Percentiles rank a stretch among this genome's conserved stretches.
Conservation (phyloP, 2,797 vertebrate species). For the Enteromius fasciolatus region DNA sequence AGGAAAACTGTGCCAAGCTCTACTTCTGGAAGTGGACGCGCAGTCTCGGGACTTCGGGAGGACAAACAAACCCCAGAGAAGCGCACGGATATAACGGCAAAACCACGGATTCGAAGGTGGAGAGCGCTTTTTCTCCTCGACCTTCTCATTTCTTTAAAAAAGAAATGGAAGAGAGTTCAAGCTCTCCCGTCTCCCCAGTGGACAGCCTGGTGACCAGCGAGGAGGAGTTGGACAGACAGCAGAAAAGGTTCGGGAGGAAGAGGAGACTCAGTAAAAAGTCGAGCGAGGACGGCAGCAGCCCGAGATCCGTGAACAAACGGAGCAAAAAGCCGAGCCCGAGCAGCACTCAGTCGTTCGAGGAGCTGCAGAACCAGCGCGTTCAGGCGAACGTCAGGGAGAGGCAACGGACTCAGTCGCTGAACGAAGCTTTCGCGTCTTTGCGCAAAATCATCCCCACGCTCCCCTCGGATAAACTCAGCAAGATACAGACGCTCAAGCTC, state of each 20-base stretch:
- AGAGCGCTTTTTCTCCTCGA: constrained; percentile 72
- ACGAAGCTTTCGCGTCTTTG: constrained; percentile 83
- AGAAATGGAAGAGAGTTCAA: constrained; percentile 85
- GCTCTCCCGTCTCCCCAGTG: constrained; percentile 81
- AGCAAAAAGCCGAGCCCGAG: constrained; percentile 78
- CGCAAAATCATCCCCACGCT: constrained; percentile 86
- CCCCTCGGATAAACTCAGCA: constrained; percentile 85
- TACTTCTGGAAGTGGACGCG: constrained; percentile 41
- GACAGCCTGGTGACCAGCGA: constrained; percentile 84
- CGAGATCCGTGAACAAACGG: constrained; percentile 71
- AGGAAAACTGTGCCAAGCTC: constrained; percentile 69
- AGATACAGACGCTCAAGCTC: constrained; percentile 85
- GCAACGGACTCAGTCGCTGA: constrained; percentile 84
- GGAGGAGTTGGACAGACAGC: constrained; percentile 82
- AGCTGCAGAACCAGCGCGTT: constrained; percentile 85
- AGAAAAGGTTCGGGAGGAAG: constrained; percentile 76
- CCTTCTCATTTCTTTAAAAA: constrained; percentile 79
- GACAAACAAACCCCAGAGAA: background rate
- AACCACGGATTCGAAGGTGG: constrained; percentile 79
- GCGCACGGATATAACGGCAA: constrained; percentile 69
- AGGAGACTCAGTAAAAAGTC: constrained; percentile 80
- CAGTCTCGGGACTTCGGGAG: constrained; percentile 34
- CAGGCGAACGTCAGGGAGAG: constrained; percentile 83
- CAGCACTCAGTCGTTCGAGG: constrained; percentile 81
- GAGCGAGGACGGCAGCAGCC: constrained; percentile 81